Evolutionary conservation across 2,797 vertebrate species (phyloP), one percentile per base, ranked within the genome.

Genomic region (Diplodus sargus): DNA sequence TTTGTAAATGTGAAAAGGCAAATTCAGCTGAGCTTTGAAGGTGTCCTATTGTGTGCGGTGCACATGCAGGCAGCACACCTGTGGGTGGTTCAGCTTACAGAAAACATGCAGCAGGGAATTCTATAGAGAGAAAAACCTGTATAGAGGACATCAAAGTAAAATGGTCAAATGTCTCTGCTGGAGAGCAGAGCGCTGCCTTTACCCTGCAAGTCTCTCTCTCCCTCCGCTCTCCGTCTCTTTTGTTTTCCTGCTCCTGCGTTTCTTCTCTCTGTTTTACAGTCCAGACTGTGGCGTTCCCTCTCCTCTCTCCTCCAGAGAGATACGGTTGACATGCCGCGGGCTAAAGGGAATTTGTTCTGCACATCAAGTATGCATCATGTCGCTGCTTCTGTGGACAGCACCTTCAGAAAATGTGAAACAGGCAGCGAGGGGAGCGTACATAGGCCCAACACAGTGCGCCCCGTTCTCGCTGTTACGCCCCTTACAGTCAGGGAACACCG

Each of bases 331-430:
- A 78, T 76, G 79, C 85, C 23, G 62, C 59, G 0, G 85, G 86
- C 85, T 77, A 78, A 88, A 89, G 79, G 84, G 87, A 89, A 87
- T 91, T 90, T 89, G 86, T 90, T 90, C 76, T 62, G 82, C 81
- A 81, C 85, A 87, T 92, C 85, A 87, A 85, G 78, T 65, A 86
- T 83, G 88, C 86, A 78, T 87, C 81, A 64, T 86, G 85, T 79
- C 64, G 42, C 61, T 71, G 74, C 87, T 78, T 86, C 80, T 83
- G 59, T 76, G 73, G 83, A 88, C 79, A 67, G 74, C 61, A 64
- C 47, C 68, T 72, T 48, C 49, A n/a, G 58, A 84, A 82, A 77
- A 75, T 70, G 57, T 74, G 67, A 75, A 81, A 47, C 61, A 20
- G 53, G 71, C 56, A 65, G 59, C 64, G 39, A 39, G 39, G 39